A percentile compares a stretch with the other conserved stretches of the same genome.
Conservation (phyloP, 2,113 vertebrate genomes). For the Pyrgilauda ruficollis region DNA sequence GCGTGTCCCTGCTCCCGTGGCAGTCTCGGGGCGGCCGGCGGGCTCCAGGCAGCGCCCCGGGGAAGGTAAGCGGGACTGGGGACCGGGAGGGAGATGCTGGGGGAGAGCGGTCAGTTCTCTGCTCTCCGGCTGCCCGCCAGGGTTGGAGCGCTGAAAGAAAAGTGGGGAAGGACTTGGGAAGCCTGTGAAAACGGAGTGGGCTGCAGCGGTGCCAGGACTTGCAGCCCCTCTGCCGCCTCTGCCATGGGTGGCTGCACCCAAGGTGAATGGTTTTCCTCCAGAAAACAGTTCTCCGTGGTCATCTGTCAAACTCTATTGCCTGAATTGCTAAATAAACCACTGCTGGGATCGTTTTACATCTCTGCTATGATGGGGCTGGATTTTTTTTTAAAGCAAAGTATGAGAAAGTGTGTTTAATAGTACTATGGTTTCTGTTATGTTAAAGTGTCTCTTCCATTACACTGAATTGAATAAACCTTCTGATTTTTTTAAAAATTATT, state of each 20-base stretch:
- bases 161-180: not conserved
- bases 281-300: constrained; percentile 3
- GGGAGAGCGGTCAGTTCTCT: not conserved
- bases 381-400: not conserved
- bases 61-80: constrained; percentile 43
- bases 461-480: not conserved
- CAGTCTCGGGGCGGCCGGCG: not conserved
- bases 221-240: not conserved
- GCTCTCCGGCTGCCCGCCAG: not conserved
- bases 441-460: not conserved
- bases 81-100: not conserved
- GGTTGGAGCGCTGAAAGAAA: not conserved
- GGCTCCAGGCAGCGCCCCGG: not conserved
- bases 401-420: not conserved
- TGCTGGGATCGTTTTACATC: not conserved
- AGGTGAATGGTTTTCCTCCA: not conserved
- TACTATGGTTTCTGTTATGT: not conserved
- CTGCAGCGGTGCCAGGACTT: not conserved
- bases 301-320: constrained; percentile 9
- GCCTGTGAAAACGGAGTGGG: not conserved
- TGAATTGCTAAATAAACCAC: constrained; percentile 2
- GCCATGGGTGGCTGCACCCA: not conserved
- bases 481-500: not conserved
- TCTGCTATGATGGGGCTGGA: not conserved
- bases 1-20: not conserved